Base-by-base conservation (phyloP, 2,113 vertebrate species). In the Leptodactylus fuscus region DNA sequence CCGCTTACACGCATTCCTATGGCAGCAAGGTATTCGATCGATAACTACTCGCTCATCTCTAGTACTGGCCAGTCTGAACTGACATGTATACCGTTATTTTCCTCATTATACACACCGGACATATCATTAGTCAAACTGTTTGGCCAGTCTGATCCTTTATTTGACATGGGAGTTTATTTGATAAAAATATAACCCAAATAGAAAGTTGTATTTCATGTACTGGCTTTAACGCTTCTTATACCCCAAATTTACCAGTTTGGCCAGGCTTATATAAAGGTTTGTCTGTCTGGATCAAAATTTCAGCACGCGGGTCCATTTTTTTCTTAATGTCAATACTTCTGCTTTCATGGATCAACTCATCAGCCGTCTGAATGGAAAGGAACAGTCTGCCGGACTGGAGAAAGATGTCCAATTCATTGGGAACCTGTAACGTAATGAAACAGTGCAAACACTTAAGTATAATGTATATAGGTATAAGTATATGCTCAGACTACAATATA, bases 331-430 rank as follows among this genome's bases (percentile, higher is more conserved):
- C 5, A 65, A 65, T 27, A 32, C 29, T 65, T 65, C 60, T 65
- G 27, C 27, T 65, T 16, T 65, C 60, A 65, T 65, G 60, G 60
- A 65, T 65, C 60, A 65, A 32, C 60, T 65, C 60, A 65, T 65
- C 27, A 32, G 29, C 60, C 24, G 29, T 65, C 29, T 32, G 29
- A 32, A 65, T 32, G 27, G 60, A 65, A 16, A 32, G 60, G 5
- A 62, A 62, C 18, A 62, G 10, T 9, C 27, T 65, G 16, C 60
- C 60, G 1, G 12, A 32, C n/a, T 65, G 60, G 32, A 16, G 60
- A 4, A 32, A 6, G 2, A 32, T 32, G 60, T 27, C 29, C 60
- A 32, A 1, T 4, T 65, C 60, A 65, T 32, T 65, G 32, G 60
- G 60, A 27, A 65, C 32, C 60, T 65, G 60, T 32, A 65, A 65